Conservation (phyloP, 2,888 invertebrate species). For the Biston betularia region DNA sequence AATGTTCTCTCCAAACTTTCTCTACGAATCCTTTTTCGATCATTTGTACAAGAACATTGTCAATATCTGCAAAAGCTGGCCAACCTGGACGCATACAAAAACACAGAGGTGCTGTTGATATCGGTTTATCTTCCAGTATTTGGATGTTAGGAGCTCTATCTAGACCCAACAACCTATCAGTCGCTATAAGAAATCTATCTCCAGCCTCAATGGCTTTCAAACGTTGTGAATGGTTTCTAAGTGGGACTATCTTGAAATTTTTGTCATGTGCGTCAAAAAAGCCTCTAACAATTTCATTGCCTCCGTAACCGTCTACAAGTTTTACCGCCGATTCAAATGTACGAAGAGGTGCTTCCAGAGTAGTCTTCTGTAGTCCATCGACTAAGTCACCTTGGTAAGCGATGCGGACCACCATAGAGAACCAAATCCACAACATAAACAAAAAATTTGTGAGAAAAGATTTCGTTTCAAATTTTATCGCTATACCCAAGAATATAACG, state of each 20-base stretch:
- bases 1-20: constrained; percentile 43
- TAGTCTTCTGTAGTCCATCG: constrained; percentile 54
- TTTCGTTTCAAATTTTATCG: constrained; percentile 54
- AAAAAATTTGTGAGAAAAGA: constrained; percentile 57
- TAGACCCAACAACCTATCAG: constrained; percentile 46
- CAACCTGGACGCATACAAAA: constrained; percentile 66
- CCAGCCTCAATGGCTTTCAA: constrained; percentile 56
- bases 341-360: constrained; percentile 57
- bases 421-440: constrained; percentile 69
- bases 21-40: constrained; percentile 57
- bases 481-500: constrained; percentile 64
- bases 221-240: constrained; percentile 43
- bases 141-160: constrained; percentile 52
- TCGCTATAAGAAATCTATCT: constrained; percentile 56
- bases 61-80: constrained; percentile 57
- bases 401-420: constrained; percentile 64
- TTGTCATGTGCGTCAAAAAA: constrained; percentile 52
- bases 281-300: constrained; percentile 47
- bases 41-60: constrained; percentile 45
- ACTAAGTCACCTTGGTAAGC: constrained; percentile 66
- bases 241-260: constrained; percentile 45
- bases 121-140: constrained; percentile 50
- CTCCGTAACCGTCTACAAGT: constrained; percentile 59
- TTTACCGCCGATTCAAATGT: constrained; percentile 56
- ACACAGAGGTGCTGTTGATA: constrained; percentile 50